Base-by-base conservation (phyloP, 2,797 vertebrate species). In the Ptychadena robeensis region DNA sequence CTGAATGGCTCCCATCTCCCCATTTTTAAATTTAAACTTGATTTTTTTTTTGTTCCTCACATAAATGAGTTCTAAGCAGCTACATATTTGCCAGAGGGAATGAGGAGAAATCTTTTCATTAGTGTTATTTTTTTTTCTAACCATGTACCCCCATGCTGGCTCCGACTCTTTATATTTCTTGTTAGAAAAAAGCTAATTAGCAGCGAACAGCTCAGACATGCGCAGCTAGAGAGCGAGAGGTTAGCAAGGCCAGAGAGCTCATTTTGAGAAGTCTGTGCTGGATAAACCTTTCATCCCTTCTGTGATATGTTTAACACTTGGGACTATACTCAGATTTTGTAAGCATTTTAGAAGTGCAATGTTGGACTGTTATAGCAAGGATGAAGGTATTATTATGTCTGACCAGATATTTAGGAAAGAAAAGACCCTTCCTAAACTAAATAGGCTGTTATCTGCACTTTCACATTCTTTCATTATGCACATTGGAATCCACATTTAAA, bases 171-270 rank as follows among this genome's bases (percentile, higher is more conserved):
- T 69, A 69, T 85, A 69, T 85, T 59, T 37, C 65, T 70, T 48
- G 48, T 69, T 69, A 68, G 65, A 85, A 70, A n/a, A 79, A 74
- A 37, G 71, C 71, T 85, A 85, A 85, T 85, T 80, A 85, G 73
- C 38, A 10, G 28, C n/a, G 57, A 37, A 44, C 35, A 63, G 53
- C 71, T 57, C 27, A 85, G 77, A 65, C 77, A 85, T 80, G 77
- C 61, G 77, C 32, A 68, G 65, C 77, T 80, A 67, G 70, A 80
- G 82, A 70, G 64, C 65, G 18, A 59, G 28, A 48, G 82, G 77
- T 85, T 80, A 85, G 71, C 71, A 64, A 80, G 82, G 77, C 70
- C 77, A 85, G 80, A 65, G 53, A 80, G 65, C 53, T 80, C 71
- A 85, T 64, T 74, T 63, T 75, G 71, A 85, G 68, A 85, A 74